Evolutionary conservation across 2,797 vertebrate species (phyloP), one percentile per base, ranked within the genome.

Genomic region (Kryptopterus vitreolus): DNA sequence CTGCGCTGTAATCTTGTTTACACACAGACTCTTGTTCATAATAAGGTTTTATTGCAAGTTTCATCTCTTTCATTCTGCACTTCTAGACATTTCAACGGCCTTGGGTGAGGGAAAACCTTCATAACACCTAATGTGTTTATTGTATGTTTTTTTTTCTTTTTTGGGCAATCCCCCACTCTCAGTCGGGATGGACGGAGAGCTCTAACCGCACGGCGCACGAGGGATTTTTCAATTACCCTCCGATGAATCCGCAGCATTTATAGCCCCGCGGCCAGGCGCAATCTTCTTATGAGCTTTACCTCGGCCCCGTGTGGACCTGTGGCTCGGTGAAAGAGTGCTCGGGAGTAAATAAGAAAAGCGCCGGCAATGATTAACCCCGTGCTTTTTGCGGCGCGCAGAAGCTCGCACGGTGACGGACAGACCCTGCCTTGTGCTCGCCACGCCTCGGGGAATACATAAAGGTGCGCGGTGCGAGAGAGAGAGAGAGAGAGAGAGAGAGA

Each of bases 211-310:
- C 82, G 81, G 59, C 78, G 79, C 69, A 79, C n/a, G 66, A 84
- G 84, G 83, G 85, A 89, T 89, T 88, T n/a, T 89, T 81, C 86
- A 85, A 76, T 85, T 82, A 88, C 85, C 88, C 88, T 86, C 52
- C 84, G 89, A 89, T 87, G 87, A 90, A 89, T 86, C 86, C 70
- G 88, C 83, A 88, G 92, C 92, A 91, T 93, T 92, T 92, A 93
- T 93, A 94, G 92, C 89, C 91, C 87, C 69, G 87, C 88, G 88
- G 85, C 90, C 90, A 92, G 88, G 86, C 90, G 88, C 93, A 93
- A 94, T 95, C 92, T 92, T 92, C 90, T 94, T 92, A 93, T 89
- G 91, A 93, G 92, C 91, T 92, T 91, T 91, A 91, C 92, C 90
- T 91, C 91, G 90, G 87, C 89, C 90, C 89, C 87, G 86, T 81